Conservation (phyloP, 2,113 vertebrate genomes). For the Syngnathus typhle region DNA sequence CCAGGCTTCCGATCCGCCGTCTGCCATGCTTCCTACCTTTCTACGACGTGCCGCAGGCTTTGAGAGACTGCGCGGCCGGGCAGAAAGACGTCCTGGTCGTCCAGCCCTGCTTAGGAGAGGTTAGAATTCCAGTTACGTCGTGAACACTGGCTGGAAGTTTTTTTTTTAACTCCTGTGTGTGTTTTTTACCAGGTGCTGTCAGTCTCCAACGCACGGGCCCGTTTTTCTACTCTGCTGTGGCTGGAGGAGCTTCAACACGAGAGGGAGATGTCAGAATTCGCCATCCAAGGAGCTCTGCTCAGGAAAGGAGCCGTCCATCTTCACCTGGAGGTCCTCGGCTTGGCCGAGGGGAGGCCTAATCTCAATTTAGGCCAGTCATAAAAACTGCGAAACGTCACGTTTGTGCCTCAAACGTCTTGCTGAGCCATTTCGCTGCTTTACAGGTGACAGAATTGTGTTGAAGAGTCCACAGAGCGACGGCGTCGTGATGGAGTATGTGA, state of each 20-base stretch:
- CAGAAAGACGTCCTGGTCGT: slow-evolving; percentile 46
- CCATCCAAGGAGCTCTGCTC: slow-evolving; percentile 74
- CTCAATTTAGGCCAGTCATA: slow-evolving; percentile 47
- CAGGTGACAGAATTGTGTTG: slow-evolving; percentile 83
- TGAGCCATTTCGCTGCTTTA: slow-evolving; percentile 13
- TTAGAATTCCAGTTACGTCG: slow-evolving; percentile 15
- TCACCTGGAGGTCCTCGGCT: slow-evolving; percentile 80
- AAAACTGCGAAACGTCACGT: neutral
- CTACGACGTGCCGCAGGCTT: slow-evolving; percentile 40
- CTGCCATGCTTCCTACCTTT: slow-evolving; percentile 44
- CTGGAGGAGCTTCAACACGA: slow-evolving; percentile 86
- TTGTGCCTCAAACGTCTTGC: neutral
- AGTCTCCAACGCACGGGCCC: slow-evolving; percentile 69
- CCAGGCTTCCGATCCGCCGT: slow-evolving; percentile 36
- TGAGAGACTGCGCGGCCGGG: slow-evolving; percentile 51
- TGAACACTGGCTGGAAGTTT: neutral
- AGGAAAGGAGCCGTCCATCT: slow-evolving; percentile 73
- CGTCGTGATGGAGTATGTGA: slow-evolving; percentile 71
- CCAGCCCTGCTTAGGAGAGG: slow-evolving; percentile 57
- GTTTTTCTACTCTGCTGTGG: slow-evolving; percentile 86
- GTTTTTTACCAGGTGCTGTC: slow-evolving; percentile 69
- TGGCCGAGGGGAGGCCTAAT: slow-evolving; percentile 79
- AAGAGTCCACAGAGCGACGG: slow-evolving; percentile 71
- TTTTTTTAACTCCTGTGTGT: neutral
- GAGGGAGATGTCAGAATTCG: slow-evolving; percentile 75